A percentile compares a stretch with the other conserved stretches of the same genome.
phyloP scores from a whole-genome alignment of 2,888 invertebrate species.

The Agrochola lychnidis region DNA sequence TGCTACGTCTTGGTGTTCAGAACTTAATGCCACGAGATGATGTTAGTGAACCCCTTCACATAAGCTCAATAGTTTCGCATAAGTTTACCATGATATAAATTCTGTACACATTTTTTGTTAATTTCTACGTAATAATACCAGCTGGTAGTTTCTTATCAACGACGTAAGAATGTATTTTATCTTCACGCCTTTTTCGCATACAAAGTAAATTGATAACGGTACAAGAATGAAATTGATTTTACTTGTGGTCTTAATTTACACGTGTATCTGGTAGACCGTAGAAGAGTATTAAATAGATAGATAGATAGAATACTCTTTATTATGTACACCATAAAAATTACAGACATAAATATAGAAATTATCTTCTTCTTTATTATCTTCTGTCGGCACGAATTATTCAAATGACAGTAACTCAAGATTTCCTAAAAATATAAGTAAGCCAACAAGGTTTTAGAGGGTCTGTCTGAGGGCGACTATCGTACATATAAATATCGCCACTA shows the following conservation, averaged over 20 bases:
- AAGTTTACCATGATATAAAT: not conserved
- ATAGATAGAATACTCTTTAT: no score
- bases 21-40: not conserved
- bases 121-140: constrained; percentile 15
- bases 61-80: not conserved
- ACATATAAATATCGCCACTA: not conserved
- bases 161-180: constrained; percentile 28
- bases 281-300: no score
- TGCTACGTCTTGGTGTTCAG: not conserved
- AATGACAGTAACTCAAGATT: no score
- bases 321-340: no score
- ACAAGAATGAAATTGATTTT: constrained; percentile 23
- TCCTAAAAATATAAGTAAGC: no score
- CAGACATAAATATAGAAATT: no score
- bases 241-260: not conserved
- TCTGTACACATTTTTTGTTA: not conserved
- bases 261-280: not conserved
- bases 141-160: constrained; percentile 39
- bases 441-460: no score
- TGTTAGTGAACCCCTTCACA: not conserved
- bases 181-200: constrained; percentile 39
- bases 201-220: constrained; percentile 23
- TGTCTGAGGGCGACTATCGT: not conserved
- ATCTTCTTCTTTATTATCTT: no score
- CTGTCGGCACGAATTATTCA: not conserved